Conservation (phyloP, 53 echinoderm and acorn worm genomes). For the Holothuria scabra region DNA sequence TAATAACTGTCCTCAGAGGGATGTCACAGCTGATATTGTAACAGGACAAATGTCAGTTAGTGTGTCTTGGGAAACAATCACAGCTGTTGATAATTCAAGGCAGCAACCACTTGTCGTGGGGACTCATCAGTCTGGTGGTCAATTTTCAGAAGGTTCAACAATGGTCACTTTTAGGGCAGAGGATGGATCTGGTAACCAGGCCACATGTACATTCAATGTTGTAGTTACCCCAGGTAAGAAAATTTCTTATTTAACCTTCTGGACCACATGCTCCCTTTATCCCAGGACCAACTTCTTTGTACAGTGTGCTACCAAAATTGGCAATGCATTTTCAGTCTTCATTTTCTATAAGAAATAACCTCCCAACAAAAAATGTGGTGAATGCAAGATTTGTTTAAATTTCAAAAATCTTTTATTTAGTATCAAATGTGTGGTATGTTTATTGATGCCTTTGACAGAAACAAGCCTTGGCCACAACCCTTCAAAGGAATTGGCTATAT, state of each 20-base stretch:
- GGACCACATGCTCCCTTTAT: too few species aligned
- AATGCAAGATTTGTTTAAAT: too few species aligned
- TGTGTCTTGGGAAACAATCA: conserved; percentile 53
- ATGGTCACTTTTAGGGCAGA: conserved; percentile 63
- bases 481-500: too few species aligned
- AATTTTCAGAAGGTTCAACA: conserved; percentile 63
- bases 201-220: conserved; percentile 59
- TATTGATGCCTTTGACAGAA: too few species aligned
- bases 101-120: not conserved
- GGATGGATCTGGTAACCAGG: conserved; percentile 53
- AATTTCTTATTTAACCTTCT: not conserved
- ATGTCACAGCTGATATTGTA: conserved; percentile 22
- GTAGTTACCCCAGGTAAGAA: conserved; percentile 21
- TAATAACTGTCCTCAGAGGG: conserved; percentile 48
- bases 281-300: too few species aligned
- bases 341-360: too few species aligned
- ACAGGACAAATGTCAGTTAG: not conserved
- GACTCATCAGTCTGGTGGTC: conserved; percentile 43
- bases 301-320: too few species aligned
- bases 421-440: too few species aligned
- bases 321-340: too few species aligned
- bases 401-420: too few species aligned
- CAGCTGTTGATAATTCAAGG: conserved; percentile 56
- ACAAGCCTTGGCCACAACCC: too few species aligned
- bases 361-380: too few species aligned